Percentiles rank a stretch among this genome's conserved stretches.
Conservation (phyloP, 1,140 invertebrate genomes). For the Choristoneura fumiferana region DNA sequence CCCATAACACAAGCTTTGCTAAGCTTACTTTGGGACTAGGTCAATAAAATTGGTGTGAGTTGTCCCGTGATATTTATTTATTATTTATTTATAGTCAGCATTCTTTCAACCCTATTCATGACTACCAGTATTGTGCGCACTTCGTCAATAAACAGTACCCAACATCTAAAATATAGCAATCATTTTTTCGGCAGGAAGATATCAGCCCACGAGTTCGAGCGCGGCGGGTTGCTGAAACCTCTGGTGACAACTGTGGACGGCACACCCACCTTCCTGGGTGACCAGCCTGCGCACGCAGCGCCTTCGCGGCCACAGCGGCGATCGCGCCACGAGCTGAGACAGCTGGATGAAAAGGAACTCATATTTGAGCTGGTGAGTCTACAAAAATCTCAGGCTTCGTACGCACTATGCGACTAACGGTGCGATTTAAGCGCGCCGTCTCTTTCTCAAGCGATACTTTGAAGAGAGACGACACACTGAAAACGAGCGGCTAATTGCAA, state of each 20-base stretch:
- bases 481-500: too few species aligned
- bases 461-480: too few species aligned
- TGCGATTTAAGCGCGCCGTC: too few species aligned
- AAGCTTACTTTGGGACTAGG: too few species aligned
- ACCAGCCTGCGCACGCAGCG: constrained; percentile 67
- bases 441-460: too few species aligned
- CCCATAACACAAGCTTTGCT: too few species aligned
- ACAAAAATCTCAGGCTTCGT: too few species aligned
- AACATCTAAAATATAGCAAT: constrained; percentile 11
- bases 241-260: constrained; percentile 95
- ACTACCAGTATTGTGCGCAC: not conserved
- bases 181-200: constrained; percentile 85
- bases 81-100: too few species aligned
- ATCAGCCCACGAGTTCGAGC: constrained; percentile 96
- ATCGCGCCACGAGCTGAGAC: constrained; percentile 89
- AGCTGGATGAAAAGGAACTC: constrained; percentile 95
- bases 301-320: constrained; percentile 83
- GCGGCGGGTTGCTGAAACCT: constrained; percentile 92
- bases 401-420: too few species aligned
- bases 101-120: too few species aligned
- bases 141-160: constrained; percentile 9
- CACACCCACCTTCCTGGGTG: constrained; percentile 90
- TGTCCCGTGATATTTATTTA: too few species aligned
- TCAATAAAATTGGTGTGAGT: too few species aligned
- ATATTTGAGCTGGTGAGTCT: constrained; percentile 95